Evolutionary conservation across 2,888 invertebrate genomes (phyloP).

Genomic region (Halocaridina rubra): DNA sequence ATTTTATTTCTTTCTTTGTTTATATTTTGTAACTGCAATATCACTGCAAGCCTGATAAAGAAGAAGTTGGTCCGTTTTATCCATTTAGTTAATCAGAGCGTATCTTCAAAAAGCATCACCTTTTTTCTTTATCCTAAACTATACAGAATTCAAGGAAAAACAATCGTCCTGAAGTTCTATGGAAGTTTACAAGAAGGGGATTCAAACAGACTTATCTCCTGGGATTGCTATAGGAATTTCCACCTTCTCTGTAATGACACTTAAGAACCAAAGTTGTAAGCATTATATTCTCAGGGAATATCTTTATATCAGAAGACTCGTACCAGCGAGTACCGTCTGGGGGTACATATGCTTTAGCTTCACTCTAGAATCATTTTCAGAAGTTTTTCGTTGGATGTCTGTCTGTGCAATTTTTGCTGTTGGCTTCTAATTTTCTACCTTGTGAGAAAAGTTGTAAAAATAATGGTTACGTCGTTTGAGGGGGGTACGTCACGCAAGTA

Average conservation of each 20-base stretch:
- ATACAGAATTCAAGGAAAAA: constrained; percentile 33
- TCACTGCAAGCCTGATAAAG: too few relatives aligned
- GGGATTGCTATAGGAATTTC: neutral
- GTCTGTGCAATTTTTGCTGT: too few relatives aligned
- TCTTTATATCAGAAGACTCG: neutral
- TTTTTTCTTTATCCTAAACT: constrained; percentile 15
- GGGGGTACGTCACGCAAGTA: neutral
- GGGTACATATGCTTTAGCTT: neutral
- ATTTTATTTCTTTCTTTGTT: too few relatives aligned
- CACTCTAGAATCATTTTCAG: neutral
- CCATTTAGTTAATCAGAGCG: constrained; percentile 17
- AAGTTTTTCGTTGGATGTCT: neutral
- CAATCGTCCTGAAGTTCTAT: constrained; percentile 21
- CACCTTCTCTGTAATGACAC: neutral
- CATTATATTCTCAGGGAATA: neutral
- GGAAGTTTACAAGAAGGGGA: neutral
- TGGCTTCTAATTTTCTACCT: too few relatives aligned
- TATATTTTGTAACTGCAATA: too few relatives aligned
- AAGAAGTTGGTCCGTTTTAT: too few relatives aligned
- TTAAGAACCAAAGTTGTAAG: neutral
- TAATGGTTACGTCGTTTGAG: too few relatives aligned
- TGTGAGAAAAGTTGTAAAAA: too few relatives aligned
- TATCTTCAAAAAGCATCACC: neutral
- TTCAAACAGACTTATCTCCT: neutral
- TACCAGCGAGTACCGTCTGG: neutral